These are phyloP conservation scores for Pteropus alecto DNA, from an alignment of 2,113 vertebrate species.

Conservation along the genomic window DNA sequence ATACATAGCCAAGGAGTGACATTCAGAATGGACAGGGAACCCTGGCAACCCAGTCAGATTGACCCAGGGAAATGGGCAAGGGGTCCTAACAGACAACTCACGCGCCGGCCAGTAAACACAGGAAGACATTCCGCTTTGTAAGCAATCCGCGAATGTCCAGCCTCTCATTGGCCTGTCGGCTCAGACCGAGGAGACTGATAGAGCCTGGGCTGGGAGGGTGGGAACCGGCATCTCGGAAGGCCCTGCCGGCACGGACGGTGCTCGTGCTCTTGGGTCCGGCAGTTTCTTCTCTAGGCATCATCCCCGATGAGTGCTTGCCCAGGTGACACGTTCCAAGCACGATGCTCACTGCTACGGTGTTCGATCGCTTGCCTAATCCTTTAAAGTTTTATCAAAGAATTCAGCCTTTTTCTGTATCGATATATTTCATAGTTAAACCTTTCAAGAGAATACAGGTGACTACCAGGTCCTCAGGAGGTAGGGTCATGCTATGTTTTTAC, in stretches of 20 bases:
- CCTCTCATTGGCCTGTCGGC: background rate
- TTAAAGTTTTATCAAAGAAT: background rate
- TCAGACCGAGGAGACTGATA: fast-evolving
- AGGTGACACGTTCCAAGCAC: fast-evolving
- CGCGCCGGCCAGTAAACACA: too few relatives aligned
- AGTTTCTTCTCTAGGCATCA: background rate
- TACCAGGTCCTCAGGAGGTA: background rate
- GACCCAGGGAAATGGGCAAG: background rate
- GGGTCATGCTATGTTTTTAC: background rate
- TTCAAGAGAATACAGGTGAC: background rate
- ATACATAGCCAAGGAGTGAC: background rate
- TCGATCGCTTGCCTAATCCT: background rate
- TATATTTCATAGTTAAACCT: background rate
- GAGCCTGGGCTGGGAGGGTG: background rate
- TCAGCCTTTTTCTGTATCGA: background rate
- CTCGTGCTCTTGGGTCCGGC: fast-evolving
- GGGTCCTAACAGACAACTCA: background rate
- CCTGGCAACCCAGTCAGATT: background rate
- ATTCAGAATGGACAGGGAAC: background rate
- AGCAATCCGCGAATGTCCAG: background rate
- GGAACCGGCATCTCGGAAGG: background rate
- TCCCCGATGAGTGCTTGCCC: background rate
- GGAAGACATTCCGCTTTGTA: background rate
- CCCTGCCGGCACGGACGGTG: too few relatives aligned
- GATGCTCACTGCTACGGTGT: background rate